Evolutionary conservation across 2,888 invertebrate species (phyloP), one percentile per base, ranked within the genome.

Genomic region (Branchellion lobata): DNA sequence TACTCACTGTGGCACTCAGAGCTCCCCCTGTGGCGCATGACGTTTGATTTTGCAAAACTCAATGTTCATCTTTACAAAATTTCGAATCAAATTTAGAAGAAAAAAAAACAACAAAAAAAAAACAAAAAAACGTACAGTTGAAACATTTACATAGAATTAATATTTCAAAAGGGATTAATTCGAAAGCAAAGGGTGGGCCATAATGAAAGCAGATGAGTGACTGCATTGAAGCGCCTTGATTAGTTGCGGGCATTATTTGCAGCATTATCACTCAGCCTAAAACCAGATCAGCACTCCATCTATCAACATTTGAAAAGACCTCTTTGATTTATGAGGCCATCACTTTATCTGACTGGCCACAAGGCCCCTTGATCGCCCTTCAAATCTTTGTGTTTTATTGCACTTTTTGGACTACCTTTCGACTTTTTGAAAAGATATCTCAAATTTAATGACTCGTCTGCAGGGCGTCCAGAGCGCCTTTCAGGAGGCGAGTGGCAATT

Each of bases 281-380:
- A 69, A 57, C 78, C 40, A 40, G 80, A 80, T 80, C 78, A 71
- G 57, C 78, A 47, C 34, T 33, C 18, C 73, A 72, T 80, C 81
- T 81, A 81, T 81, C 79, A 81, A 74, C 77, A 71, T 75, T 57
- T 79, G 75, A 81, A 81, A 78, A 78, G 77, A 78, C 53, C 34
- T 36, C 34, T 65, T 81, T 81, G 81, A 81, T 81, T 81, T 79
- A 81, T 81, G 61, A 79, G 80, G 80, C 77, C 80, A 80, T 80
- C 80, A 80, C 65, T 80, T 80, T 80, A 80, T 80, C 80, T 78
- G 78, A 53, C 40, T 69, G 65, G 57, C 71, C 79, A 69, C 80
- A 21, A 75, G 29, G 33, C 53, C 31, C 53, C 47, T 34, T 33
- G 57, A 78, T 68, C 74, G 73, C 40, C 31, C 71, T 51, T 65